Conservation (phyloP, 2,888 invertebrate genomes). For the Cerceris rybyensis region DNA sequence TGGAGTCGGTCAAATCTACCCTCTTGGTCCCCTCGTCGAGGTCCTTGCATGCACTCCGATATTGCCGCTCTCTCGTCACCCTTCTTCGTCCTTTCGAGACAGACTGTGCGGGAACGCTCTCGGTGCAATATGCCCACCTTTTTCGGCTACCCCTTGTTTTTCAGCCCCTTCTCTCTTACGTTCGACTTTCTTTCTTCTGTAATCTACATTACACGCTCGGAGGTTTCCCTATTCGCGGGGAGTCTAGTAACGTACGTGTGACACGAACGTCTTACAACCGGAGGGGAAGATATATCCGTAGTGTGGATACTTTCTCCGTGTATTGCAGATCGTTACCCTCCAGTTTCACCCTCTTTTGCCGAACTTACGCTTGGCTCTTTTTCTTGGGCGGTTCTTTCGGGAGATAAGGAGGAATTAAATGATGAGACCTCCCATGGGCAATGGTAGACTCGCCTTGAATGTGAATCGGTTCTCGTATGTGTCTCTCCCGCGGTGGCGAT, state of each 20-base stretch:
- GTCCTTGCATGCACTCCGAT: slow-evolving; percentile 7
- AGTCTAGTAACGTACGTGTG: slow-evolving; percentile 1
- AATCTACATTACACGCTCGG: slow-evolving; percentile 11
- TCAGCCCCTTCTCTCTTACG: neutral
- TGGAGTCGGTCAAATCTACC: slow-evolving; percentile 46
- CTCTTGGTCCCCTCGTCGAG: neutral
- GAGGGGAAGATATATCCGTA: neutral
- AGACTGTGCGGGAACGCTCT: neutral
- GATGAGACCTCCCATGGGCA: slow-evolving; percentile 48
- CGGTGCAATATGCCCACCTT: slow-evolving; percentile 3
- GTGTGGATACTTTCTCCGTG: neutral
- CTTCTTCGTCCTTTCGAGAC: neutral
- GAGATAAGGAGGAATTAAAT: slow-evolving; percentile 46
- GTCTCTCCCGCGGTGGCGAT: slow-evolving; percentile 41
- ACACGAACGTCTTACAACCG: slow-evolving; percentile 6
- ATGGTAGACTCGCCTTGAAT: slow-evolving; percentile 40
- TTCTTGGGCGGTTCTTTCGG: slow-evolving; percentile 27
- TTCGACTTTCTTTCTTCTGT: slow-evolving; percentile 3
- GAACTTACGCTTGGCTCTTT: slow-evolving; percentile 19
- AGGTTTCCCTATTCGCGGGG: neutral
- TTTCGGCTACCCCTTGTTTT: neutral
- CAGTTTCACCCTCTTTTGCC: neutral
- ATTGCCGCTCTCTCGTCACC: neutral
- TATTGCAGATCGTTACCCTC: neutral
- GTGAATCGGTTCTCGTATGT: slow-evolving; percentile 24